phyloP scores from a whole-genome alignment of 2,888 invertebrate species.

The Orthonychiurus folsomi region DNA sequence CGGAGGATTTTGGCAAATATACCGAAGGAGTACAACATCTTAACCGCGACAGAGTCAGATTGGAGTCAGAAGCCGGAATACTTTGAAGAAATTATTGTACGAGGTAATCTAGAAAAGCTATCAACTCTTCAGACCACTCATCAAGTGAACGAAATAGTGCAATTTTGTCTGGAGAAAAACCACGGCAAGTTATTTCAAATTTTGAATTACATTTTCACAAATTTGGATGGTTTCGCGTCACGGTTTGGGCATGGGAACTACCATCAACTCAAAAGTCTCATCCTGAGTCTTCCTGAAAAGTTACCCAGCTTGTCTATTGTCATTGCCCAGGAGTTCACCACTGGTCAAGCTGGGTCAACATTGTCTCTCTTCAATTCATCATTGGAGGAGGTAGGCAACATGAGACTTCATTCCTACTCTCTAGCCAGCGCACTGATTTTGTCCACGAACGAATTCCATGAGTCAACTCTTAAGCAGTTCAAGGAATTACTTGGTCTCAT shows the following conservation, averaged over 20 bases:
- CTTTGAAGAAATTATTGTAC: no score
- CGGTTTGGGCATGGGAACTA: neutral
- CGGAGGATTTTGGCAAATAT: slow-evolving; percentile 2
- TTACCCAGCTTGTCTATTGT: neutral
- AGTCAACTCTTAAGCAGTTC: neutral
- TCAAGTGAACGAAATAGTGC: no score
- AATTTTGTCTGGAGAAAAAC: no score
- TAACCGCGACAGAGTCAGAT: neutral
- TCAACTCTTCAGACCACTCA: no score
- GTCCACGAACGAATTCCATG: slow-evolving; percentile 9
- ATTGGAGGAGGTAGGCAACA: neutral
- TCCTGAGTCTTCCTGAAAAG: neutral
- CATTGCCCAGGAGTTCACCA: neutral
- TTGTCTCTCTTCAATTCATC: no score
- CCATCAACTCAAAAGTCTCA: neutral
- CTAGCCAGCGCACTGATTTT: neutral
- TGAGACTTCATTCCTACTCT: neutral
- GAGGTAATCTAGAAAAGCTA: no score
- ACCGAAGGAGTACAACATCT: slow-evolving; percentile 11
- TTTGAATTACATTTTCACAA: neutral
- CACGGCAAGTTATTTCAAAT: no score
- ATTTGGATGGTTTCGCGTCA: neutral
- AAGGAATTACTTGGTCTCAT: neutral
- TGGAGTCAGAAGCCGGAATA: no score
- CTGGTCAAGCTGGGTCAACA: no score